Percentiles rank a stretch among this genome's conserved stretches.
These are phyloP conservation scores for Dermochelys coriacea DNA, from an alignment of 2,797 vertebrate genomes.

Conservation along the genomic window DNA sequence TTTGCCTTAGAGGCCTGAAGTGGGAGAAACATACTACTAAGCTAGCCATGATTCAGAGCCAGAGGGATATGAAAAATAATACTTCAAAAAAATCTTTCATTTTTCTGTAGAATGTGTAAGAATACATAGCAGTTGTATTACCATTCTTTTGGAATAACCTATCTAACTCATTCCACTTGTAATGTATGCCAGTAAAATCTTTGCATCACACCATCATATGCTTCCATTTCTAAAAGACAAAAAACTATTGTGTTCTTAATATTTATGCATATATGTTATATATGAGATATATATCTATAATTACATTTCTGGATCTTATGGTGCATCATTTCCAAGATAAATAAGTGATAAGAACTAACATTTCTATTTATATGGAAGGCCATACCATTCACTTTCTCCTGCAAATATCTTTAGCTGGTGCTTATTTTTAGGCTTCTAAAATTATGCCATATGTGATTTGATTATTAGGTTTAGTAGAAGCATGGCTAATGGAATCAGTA, in stretches of 20 bases:
- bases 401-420: constrained; percentile 36
- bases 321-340: background rate
- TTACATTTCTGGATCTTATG: background rate
- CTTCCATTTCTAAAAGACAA: constrained; percentile 55
- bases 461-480: constrained; percentile 78
- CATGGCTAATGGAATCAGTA: constrained; percentile 82
- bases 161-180: background rate
- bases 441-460: constrained; percentile 75
- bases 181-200: constrained; percentile 1
- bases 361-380: background rate
- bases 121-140: background rate
- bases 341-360: background rate
- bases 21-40: background rate
- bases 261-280: background rate
- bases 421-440: constrained; percentile 69
- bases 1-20: background rate
- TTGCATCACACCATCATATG: background rate
- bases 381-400: background rate
- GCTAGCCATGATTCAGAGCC: background rate
- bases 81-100: background rate
- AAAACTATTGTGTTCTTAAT: constrained; percentile 42
- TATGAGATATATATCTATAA: constrained; percentile 25
- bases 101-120: background rate
- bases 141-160: background rate
- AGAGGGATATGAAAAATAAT: background rate